Conservation (phyloP, 2,888 invertebrate species). For the Euplagia quadripunctaria region DNA sequence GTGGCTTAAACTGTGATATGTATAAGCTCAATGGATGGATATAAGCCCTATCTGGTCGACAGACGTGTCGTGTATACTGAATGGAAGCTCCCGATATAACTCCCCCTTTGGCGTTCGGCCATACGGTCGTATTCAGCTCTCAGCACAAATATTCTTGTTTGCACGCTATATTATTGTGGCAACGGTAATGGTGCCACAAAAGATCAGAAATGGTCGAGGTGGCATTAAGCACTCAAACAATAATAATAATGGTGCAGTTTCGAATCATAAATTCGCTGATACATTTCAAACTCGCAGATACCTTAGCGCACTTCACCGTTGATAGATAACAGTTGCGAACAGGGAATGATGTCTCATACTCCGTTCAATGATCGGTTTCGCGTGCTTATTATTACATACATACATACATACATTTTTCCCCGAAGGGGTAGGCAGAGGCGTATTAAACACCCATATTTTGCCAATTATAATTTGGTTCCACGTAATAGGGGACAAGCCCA, state of each 20-base stretch:
- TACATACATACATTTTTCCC: background rate
- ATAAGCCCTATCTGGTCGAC: constrained; percentile 62
- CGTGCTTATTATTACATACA: background rate
- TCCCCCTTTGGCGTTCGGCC: constrained; percentile 61
- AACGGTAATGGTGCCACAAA: constrained; percentile 25
- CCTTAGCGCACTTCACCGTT: constrained; percentile 44
- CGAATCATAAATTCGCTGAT: constrained; percentile 54
- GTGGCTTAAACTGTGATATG: background rate
- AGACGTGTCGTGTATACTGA: constrained; percentile 57
- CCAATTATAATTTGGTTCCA: too few relatives aligned
- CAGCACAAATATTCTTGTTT: constrained; percentile 49
- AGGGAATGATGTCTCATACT: background rate
- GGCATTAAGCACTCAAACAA: too few relatives aligned
- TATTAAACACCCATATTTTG: too few relatives aligned
- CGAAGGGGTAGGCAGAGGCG: too few relatives aligned
- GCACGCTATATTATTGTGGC: constrained; percentile 39
- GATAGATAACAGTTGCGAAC: constrained; percentile 20
- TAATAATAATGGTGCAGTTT: constrained; percentile 40
- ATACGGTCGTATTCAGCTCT: constrained; percentile 52
- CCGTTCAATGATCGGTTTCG: background rate
- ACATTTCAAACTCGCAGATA: constrained; percentile 34
- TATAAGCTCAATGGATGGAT: constrained; percentile 42
- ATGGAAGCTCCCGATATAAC: constrained; percentile 47
- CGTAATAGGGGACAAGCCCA: too few relatives aligned
- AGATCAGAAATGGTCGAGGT: too few relatives aligned